Percentiles rank a stretch among this genome's conserved stretches.
These are phyloP conservation scores for Thunnus thynnus DNA, from an alignment of 2,113 vertebrate species.

Conservation along the genomic window DNA sequence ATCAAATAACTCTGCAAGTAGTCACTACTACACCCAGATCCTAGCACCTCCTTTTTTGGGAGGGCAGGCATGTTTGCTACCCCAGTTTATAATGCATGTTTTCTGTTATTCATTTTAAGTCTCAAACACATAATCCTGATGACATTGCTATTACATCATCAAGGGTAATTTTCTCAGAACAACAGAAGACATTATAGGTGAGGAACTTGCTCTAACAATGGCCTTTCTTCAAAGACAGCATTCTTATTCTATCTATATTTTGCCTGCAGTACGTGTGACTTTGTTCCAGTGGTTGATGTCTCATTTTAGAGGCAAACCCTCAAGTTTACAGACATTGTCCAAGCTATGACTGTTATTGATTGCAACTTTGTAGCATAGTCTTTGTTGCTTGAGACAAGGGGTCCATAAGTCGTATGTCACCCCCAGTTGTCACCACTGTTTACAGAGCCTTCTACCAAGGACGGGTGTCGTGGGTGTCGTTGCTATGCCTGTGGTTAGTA, in stretches of 20 bases:
- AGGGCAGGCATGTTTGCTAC: no score
- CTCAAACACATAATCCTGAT: neutral
- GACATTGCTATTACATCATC: neutral
- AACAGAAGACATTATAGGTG: no score
- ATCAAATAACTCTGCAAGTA: slow-evolving; percentile 4
- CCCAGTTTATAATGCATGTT: neutral
- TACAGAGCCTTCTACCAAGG: slow-evolving; percentile 2
- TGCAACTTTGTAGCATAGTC: slow-evolving; percentile 5
- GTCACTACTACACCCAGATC: neutral
- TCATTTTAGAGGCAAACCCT: neutral
- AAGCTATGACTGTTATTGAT: slow-evolving; percentile 5
- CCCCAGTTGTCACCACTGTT: slow-evolving; percentile 9
- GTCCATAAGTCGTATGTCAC: neutral
- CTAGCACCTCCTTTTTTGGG: neutral
- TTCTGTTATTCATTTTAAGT: neutral
- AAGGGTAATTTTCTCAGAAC: no score
- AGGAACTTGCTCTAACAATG: no score
- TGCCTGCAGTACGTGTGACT: no score
- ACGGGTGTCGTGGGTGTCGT: neutral
- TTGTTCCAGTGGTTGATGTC: neutral
- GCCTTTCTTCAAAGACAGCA: no score
- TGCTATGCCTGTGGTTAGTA: neutral
- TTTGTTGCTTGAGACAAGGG: neutral
- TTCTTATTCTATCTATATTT: no score
- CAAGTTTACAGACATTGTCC: neutral